Evolutionary conservation across 2,888 invertebrate species (phyloP).

Genomic region (Leptinotarsa haldemani): DNA sequence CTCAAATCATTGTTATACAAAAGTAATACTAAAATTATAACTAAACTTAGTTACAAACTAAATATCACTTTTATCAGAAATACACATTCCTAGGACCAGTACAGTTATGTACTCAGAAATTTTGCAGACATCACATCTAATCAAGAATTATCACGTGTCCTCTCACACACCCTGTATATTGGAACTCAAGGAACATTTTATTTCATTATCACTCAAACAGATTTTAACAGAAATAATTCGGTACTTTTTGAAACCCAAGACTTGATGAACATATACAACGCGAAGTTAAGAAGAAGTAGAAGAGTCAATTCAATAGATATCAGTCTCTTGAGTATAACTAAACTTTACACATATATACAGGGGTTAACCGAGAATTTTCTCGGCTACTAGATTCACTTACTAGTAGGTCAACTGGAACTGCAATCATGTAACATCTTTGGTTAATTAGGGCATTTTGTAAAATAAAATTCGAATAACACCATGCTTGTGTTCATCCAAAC

Average conservation of each 20-base stretch:
- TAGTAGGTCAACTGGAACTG: neutral
- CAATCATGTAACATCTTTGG: neutral
- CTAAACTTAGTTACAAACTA: constrained; percentile 23
- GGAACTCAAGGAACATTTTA: constrained; percentile 16
- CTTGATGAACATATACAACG: no score
- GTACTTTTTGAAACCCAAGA: no score
- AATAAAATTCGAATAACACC: neutral
- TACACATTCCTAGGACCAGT: constrained; percentile 2
- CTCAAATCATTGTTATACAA: constrained; percentile 11
- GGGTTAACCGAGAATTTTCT: neutral
- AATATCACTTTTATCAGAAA: constrained; percentile 25
- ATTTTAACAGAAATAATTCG: neutral
- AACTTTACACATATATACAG: constrained; percentile 23
- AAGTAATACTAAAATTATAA: constrained; percentile 18
- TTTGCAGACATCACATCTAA: neutral
- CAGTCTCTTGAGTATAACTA: constrained; percentile 23
- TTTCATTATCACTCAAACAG: neutral
- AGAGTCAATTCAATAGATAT: constrained; percentile 19
- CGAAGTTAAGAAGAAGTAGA: constrained; percentile 4
- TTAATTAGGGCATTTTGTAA: neutral
- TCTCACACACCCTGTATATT: neutral
- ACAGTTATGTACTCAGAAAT: no score
- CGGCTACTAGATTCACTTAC: neutral
- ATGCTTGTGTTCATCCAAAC: neutral
- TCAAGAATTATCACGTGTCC: constrained; percentile 12